A percentile compares a stretch with the other conserved stretches of the same genome.
Conservation (phyloP, 2,888 invertebrate genomes). For the Brenthis daphne region DNA sequence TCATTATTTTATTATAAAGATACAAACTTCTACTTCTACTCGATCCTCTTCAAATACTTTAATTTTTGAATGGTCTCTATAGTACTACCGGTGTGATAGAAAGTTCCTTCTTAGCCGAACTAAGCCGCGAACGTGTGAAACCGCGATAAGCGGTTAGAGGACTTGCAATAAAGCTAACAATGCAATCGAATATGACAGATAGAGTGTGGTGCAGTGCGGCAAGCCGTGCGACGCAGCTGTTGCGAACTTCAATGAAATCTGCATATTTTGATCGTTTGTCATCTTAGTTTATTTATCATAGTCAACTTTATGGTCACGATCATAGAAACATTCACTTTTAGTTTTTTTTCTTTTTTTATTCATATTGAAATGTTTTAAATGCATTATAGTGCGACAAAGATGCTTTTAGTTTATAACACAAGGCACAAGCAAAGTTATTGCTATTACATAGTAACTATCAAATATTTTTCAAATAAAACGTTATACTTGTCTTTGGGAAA, state of each 20-base stretch:
- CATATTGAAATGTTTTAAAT: not conserved
- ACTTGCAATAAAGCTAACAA: conserved; percentile 17
- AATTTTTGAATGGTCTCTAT: too few relatives aligned
- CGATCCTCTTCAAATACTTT: too few relatives aligned
- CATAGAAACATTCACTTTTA: conserved; percentile 16
- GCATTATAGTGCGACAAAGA: too few relatives aligned
- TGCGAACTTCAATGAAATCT: conserved; percentile 45
- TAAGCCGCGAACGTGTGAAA: conserved; percentile 12
- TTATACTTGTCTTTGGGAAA: too few relatives aligned
- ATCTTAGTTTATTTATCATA: conserved; percentile 35
- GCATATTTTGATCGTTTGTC: conserved; percentile 41
- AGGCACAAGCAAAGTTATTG: too few relatives aligned
- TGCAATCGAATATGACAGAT: conserved; percentile 27
- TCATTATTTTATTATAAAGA: too few relatives aligned
- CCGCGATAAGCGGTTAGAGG: conserved; percentile 18
- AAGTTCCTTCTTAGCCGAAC: conserved; percentile 10
- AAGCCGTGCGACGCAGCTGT: conserved; percentile 48
- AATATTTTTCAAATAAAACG: too few relatives aligned
- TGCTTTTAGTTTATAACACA: too few relatives aligned
- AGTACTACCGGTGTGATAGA: not conserved
- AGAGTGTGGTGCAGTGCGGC: conserved; percentile 41
- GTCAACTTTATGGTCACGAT: conserved; percentile 21
- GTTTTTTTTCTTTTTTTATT: conserved; percentile 1
- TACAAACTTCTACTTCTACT: too few relatives aligned
- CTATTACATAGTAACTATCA: too few relatives aligned